Percentiles rank a stretch among this genome's conserved stretches.
These are phyloP conservation scores for Abscondita cerata DNA, from an alignment of 2,888 invertebrate genomes.

Conservation along the genomic window DNA sequence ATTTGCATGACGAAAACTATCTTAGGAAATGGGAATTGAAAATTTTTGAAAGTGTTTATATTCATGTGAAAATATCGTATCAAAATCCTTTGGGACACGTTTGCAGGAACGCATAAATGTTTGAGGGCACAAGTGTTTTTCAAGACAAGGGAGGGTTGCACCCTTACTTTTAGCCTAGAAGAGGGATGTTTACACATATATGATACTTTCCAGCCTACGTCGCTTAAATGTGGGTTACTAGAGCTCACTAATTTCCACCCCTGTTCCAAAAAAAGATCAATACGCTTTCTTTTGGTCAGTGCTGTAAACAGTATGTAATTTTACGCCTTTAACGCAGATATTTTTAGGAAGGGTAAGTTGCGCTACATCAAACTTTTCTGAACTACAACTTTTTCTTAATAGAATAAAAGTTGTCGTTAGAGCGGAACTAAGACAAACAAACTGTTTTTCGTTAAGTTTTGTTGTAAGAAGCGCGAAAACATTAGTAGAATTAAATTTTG, in stretches of 20 bases:
- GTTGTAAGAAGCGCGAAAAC: no score
- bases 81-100: constrained; percentile 21
- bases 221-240: constrained; percentile 34
- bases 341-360: no score
- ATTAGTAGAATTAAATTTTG: no score
- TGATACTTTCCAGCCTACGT: constrained; percentile 32
- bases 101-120: constrained; percentile 32
- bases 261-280: constrained; percentile 24
- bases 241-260: constrained; percentile 29
- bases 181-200: constrained; percentile 37
- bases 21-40: not conserved
- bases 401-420: no score
- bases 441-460: no score
- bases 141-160: constrained; percentile 30
- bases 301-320: not conserved
- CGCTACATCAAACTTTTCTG: no score
- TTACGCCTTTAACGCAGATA: no score
- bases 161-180: constrained; percentile 28
- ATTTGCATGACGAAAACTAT: no score
- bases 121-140: constrained; percentile 32
- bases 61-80: constrained; percentile 21
- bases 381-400: no score
- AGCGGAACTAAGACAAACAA: no score
- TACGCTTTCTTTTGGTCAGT: constrained; percentile 13
- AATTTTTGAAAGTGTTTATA: constrained; percentile 9